Evolutionary conservation across 2,888 invertebrate genomes (phyloP), one percentile per base, ranked within the genome.

Genomic region (Lymantria monacha): DNA sequence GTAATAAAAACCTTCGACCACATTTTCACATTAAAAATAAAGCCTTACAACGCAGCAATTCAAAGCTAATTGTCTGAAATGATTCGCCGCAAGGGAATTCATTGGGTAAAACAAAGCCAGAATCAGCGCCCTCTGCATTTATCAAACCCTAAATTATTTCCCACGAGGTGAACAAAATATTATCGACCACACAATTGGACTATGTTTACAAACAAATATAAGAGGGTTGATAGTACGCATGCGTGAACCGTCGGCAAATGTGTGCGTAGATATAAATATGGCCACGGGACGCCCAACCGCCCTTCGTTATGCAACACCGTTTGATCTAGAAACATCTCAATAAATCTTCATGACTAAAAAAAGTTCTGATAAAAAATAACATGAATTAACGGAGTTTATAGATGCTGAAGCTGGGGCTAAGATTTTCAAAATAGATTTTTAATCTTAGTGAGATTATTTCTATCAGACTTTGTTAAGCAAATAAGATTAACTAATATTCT

Each of bases 251-350:
- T n/a, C 57, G 55, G 56, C 55, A 48, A 59, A 49, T 57, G 68
- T 69, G 66, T 57, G 71, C 55, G 69, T 63, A 50, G 46, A 62
- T 74, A 80, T 80, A 77, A 74, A 80, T 75, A 74, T 66, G 74
- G 70, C 74, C 75, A 68, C 74, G 71, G 64, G 69, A 72, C 73
- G 71, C 76, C 75, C 66, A 66, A 65, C 70, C 76, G 66, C 67
- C 76, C 73, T 66, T 56, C 73, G 81, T 89, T 87, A 88, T 85
- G 83, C 83, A 87, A 86, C 77, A 72, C 61, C 59, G 60, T 76
- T 78, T 77, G 74, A 76, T 82, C 78, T 74, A 79, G 79, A 80
- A 81, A 79, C 80, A 80, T 78, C 76, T 65, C 45, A 57, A 72
- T 70, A 72, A 73, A 72, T 76, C 72, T 62, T 57, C 45, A 42